Conservation (phyloP, 1,140 invertebrate genomes). For the Orchestia grillus region DNA sequence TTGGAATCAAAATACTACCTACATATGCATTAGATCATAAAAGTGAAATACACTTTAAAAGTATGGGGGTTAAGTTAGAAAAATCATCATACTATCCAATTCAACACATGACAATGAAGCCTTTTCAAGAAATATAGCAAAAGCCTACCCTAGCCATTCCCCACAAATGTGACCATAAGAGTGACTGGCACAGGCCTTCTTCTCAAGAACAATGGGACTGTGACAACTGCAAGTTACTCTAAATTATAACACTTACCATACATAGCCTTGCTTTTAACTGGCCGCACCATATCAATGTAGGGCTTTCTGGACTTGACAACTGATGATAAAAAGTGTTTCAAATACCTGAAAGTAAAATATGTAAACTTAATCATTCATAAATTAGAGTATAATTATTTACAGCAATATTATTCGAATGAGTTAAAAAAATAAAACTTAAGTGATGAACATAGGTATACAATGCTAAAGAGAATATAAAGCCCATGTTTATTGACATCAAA, state of each 20-base stretch:
- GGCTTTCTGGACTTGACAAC: slow-evolving; percentile 18
- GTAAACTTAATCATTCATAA: too few relatives aligned
- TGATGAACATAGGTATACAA: too few relatives aligned
- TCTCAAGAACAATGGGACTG: not conserved
- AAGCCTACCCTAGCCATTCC: not conserved
- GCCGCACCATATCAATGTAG: not conserved
- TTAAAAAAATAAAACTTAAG: too few relatives aligned
- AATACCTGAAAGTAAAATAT: not conserved
- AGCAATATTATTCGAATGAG: too few relatives aligned
- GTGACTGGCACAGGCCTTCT: not conserved
- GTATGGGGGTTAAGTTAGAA: too few relatives aligned
- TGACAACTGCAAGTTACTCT: not conserved
- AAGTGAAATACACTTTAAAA: too few relatives aligned
- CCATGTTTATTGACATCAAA: too few relatives aligned
- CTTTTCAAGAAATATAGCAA: not conserved
- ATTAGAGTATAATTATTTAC: too few relatives aligned
- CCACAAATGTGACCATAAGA: not conserved
- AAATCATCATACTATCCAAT: too few relatives aligned
- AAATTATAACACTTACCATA: not conserved
- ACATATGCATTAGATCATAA: too few relatives aligned
- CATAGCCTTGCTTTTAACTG: not conserved
- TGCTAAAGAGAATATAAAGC: too few relatives aligned
- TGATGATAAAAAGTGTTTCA: not conserved
- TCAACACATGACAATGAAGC: not conserved
- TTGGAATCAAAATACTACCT: too few relatives aligned